Evolutionary conservation across 2,797 vertebrate genomes (phyloP).

Genomic region (Tokudaia tokunoshimensis): DNA sequence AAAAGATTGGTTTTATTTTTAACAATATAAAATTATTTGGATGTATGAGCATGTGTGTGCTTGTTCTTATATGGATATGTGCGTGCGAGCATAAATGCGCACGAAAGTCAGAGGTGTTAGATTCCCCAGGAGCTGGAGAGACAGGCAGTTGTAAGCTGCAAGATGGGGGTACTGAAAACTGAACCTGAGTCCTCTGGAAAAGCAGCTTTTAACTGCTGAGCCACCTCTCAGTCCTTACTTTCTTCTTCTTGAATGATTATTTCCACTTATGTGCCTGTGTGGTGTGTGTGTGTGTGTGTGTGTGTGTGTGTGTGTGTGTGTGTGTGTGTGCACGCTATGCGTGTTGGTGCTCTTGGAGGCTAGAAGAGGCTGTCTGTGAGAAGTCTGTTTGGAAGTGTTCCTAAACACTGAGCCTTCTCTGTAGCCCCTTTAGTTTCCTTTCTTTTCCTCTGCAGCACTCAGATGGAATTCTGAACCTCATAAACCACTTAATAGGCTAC

Average conservation of each 20-base stretch:
- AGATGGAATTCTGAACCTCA: not conserved
- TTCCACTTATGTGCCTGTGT: not conserved
- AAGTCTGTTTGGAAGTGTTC: not conserved
- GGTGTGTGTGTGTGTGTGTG: not conserved
- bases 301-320: too few relatives aligned
- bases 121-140: not conserved
- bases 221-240: not conserved
- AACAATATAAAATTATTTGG: not conserved
- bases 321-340: too few relatives aligned
- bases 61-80: not conserved
- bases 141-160: not conserved
- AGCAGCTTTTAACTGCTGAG: not conserved
- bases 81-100: not conserved
- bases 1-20: not conserved
- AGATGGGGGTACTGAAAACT: not conserved
- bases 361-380: not conserved
- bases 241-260: not conserved
- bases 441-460: not conserved
- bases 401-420: not conserved
- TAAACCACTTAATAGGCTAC: not conserved
- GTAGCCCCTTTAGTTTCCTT: not conserved
- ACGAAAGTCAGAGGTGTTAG: not conserved
- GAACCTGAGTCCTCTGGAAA: not conserved
- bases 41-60: not conserved
- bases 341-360: not conserved